Conservation (phyloP, 2,888 invertebrate species). For the Platerodrilus igneus region DNA sequence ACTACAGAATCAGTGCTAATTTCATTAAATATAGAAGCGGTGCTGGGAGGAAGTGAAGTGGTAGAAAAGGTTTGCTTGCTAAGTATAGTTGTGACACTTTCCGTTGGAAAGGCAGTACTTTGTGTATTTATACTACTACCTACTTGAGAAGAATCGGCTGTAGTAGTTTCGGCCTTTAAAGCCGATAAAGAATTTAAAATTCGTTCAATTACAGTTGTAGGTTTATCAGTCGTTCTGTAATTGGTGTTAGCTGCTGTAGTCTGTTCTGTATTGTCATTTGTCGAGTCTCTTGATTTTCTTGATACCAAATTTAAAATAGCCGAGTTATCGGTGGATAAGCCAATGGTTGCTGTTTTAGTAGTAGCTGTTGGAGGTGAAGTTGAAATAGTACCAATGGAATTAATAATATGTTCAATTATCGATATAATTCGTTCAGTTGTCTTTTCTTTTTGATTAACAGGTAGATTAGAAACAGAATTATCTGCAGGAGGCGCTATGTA, state of each 20-base stretch:
- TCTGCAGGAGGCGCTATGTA: conserved; percentile 36
- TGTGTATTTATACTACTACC: conserved; percentile 42
- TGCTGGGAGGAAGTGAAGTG: conserved; percentile 33
- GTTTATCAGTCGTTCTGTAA: conserved; percentile 43
- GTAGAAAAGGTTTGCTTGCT: conserved; percentile 26
- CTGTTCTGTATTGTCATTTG: conserved; percentile 20
- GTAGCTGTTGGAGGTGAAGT: conserved; percentile 32
- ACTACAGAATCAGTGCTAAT: conserved; percentile 16
- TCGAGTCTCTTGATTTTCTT: conserved; percentile 38
- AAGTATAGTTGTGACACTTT: conserved; percentile 20
- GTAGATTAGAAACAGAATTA: conserved; percentile 17
- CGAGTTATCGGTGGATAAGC: conserved; percentile 35
- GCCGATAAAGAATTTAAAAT: conserved; percentile 46
- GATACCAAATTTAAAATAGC: conserved; percentile 45
- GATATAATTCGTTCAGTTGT: conserved; percentile 42
- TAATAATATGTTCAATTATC: conserved; percentile 46
- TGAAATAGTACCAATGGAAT: conserved; percentile 44
- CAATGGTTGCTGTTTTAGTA: conserved; percentile 21
- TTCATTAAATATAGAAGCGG: conserved; percentile 25
- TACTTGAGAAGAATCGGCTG: conserved; percentile 37
- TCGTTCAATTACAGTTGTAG: conserved; percentile 47
- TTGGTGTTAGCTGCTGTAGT: conserved; percentile 25
- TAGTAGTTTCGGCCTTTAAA: conserved; percentile 40
- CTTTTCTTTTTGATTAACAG: too few relatives aligned
- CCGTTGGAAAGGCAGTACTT: conserved; percentile 24